These are phyloP conservation scores for Clamator glandarius DNA, from an alignment of 2,797 vertebrate species.

Conservation along the genomic window DNA sequence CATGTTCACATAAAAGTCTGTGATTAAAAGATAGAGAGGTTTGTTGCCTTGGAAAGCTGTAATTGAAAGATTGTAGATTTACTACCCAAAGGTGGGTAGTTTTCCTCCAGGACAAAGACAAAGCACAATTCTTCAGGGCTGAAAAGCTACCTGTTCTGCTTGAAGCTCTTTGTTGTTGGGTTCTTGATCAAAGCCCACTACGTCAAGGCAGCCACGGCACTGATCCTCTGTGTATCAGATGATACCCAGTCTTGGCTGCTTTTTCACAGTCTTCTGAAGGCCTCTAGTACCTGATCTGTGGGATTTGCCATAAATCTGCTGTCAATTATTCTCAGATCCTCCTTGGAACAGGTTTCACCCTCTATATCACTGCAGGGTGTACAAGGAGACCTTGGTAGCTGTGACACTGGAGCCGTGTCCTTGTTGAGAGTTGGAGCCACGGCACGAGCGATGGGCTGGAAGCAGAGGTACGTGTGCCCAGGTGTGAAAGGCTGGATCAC, in stretches of 20 bases:
- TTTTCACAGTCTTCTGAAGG: not conserved
- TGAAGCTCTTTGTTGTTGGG: not conserved
- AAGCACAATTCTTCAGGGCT: not conserved
- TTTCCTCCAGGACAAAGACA: not conserved
- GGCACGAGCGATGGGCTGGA: accelerated
- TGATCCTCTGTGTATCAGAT: not conserved
- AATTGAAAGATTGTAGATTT: no score
- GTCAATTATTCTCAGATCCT: not conserved
- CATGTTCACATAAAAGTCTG: not conserved
- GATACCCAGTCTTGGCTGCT: not conserved
- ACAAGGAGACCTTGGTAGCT: not conserved
- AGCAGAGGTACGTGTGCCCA: accelerated
- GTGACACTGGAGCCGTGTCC: accelerated
- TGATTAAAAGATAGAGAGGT: not conserved
- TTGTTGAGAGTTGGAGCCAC: accelerated
- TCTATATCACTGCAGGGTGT: not conserved
- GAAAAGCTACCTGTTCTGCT: not conserved
- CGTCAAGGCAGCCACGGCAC: accelerated
- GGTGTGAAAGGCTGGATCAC: accelerated
- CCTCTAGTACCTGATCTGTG: not conserved
- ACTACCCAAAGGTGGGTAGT: no score
- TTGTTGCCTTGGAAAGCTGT: accelerated
- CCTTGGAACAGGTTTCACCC: not conserved
- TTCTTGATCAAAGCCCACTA: accelerated
- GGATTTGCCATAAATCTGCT: not conserved